Conservation (phyloP, 92 coral and sea anemone genomes). For the Virgularia gustaviana region DNA sequence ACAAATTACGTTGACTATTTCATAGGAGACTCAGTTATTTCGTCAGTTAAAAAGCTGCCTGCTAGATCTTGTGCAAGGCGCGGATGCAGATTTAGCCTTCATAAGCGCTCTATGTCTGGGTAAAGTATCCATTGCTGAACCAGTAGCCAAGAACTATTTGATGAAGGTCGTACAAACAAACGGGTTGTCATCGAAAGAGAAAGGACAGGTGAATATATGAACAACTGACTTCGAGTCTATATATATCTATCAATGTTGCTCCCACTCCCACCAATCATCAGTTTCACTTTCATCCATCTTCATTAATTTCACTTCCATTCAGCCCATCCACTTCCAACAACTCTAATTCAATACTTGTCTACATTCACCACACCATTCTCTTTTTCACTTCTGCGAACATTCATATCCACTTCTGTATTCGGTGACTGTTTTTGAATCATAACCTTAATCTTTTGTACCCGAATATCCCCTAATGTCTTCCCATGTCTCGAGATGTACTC, state of each 20-base stretch:
- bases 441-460: no score
- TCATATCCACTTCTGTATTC: no score
- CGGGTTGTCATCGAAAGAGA: conserved; percentile 56
- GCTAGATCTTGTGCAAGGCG: conserved; percentile 60
- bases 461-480: not conserved
- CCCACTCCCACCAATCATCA: no score
- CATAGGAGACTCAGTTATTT: conserved; percentile 70
- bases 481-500: not conserved
- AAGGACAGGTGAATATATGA: conserved; percentile 78
- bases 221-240: no score
- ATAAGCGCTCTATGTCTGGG: conserved; percentile 84
- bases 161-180: conserved; percentile 51
- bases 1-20: not conserved
- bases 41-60: conserved; percentile 55
- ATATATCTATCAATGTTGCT: no score
- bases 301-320: no score
- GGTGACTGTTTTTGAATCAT: no score
- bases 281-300: no score
- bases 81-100: conserved; percentile 67
- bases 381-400: no score
- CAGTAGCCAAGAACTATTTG: conserved; percentile 70
- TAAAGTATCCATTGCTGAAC: conserved; percentile 76
- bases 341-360: no score
- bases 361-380: no score
- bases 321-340: no score